These are phyloP conservation scores for Drosophila dunni DNA, from an alignment of 1,140 invertebrate species.

Conservation along the genomic window DNA sequence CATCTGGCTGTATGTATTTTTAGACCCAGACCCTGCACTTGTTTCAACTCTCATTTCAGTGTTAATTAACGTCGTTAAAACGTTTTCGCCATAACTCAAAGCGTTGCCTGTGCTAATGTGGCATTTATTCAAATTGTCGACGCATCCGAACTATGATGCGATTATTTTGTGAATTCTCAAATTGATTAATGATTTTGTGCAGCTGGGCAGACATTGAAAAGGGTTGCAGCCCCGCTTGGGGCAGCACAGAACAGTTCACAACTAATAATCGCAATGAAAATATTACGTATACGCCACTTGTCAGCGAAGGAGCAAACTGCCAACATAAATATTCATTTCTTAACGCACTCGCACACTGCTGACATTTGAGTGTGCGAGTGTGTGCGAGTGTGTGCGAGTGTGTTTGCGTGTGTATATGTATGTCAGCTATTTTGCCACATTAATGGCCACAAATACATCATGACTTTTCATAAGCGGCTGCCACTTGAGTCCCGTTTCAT, in stretches of 20 bases:
- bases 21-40: background rate
- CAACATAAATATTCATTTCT: constrained; percentile 77
- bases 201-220: constrained; percentile 38
- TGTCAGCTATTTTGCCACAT: constrained; percentile 71
- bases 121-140: constrained; percentile 36
- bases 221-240: constrained; percentile 5
- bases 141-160: constrained; percentile 16
- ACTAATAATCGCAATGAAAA: constrained; percentile 73
- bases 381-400: constrained; percentile 10
- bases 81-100: constrained; percentile 9
- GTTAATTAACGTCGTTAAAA: constrained; percentile 67
- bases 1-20: constrained; percentile 1
- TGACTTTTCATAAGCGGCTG: constrained; percentile 77
- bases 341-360: constrained; percentile 52
- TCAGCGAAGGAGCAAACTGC: constrained; percentile 42
- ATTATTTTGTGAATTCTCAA: constrained; percentile 41
- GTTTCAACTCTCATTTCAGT: constrained; percentile 29
- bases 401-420: constrained; percentile 26
- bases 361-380: constrained; percentile 24
- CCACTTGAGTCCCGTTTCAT: constrained; percentile 60
- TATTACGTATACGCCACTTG: constrained; percentile 75
- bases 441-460: constrained; percentile 80
- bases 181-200: constrained; percentile 69
- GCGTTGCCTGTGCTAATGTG: constrained; percentile 29
- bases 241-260: constrained; percentile 6